Evolutionary conservation across 2,797 vertebrate genomes (phyloP).

Genomic region (Hypotaenidia philippensis): DNA sequence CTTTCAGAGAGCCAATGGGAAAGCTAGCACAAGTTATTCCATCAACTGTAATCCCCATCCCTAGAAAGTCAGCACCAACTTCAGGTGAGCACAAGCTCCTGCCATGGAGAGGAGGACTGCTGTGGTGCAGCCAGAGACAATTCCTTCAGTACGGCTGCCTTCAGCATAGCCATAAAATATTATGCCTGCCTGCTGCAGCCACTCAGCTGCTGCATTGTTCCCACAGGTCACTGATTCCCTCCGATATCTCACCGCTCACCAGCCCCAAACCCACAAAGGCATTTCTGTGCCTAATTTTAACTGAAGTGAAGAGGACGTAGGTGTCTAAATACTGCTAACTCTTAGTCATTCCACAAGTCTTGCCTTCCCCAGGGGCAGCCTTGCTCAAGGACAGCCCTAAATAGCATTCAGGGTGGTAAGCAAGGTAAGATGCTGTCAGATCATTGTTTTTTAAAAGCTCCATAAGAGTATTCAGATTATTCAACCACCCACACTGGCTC

Average conservation of each 20-base stretch:
- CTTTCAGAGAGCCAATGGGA: not conserved
- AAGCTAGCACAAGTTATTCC: not conserved
- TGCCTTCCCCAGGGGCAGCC: not conserved
- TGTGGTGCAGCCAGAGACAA: accelerated
- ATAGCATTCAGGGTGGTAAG: not conserved
- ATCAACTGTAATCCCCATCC: not conserved
- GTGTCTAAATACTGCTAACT: not conserved
- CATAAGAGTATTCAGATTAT: slow-evolving; percentile 11
- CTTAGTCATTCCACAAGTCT: not conserved
- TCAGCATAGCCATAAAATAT: not conserved
- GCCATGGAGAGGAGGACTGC: accelerated
- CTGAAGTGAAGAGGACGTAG: slow-evolving; percentile 24
- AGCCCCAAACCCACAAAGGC: not conserved
- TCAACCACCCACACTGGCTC: not conserved
- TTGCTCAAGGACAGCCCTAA: not conserved
- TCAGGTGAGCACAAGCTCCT: not conserved
- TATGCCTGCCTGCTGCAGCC: accelerated
- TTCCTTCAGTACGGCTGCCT: accelerated
- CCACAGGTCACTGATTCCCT: not conserved
- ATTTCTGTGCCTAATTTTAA: slow-evolving; percentile 53
- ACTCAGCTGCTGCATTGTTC: accelerated
- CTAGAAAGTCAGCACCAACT: not conserved
- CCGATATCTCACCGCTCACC: not conserved
- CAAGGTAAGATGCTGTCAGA: slow-evolving; percentile 7
- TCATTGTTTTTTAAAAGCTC: slow-evolving; percentile 4